Evolutionary conservation across 35 echinoderm and acorn worm species (phyloP).

Genomic region (Strongylocentrotus purpuratus): DNA sequence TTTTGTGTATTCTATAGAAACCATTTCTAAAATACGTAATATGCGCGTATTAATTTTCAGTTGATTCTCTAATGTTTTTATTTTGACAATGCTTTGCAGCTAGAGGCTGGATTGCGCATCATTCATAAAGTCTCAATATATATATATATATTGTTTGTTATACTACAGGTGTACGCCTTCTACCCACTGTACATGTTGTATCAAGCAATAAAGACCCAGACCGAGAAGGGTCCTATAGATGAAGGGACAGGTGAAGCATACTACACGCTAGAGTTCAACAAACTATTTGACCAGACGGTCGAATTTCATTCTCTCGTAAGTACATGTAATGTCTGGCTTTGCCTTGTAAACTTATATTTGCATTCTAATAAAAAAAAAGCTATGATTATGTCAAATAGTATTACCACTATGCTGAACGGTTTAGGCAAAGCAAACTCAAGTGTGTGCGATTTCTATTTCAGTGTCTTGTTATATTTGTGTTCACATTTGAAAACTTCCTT

Average conservation of each 20-base stretch:
- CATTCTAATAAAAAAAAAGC: background rate
- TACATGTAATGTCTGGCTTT: background rate
- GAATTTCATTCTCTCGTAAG: background rate
- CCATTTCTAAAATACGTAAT: background rate
- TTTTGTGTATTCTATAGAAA: background rate
- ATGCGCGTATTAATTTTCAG: background rate
- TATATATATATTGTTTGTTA: background rate
- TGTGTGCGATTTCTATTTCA: too few species aligned
- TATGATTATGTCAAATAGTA: too few species aligned
- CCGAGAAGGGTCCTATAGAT: constrained; percentile 33
- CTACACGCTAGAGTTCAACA: background rate
- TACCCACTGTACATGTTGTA: constrained; percentile 34
- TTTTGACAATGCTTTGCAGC: background rate
- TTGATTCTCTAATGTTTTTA: background rate
- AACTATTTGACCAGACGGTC: background rate
- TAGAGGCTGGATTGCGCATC: background rate
- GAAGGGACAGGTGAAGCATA: background rate
- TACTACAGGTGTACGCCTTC: background rate
- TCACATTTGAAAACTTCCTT: too few species aligned
- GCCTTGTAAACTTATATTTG: background rate
- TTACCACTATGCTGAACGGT: too few species aligned
- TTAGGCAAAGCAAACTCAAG: too few species aligned
- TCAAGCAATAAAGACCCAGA: constrained; percentile 35
- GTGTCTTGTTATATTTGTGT: too few species aligned
- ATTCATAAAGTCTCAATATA: too few species aligned